Evolutionary conservation across 2,888 invertebrate species (phyloP), one percentile per base, ranked within the genome.

Genomic region (Coelogynopora nodosa): DNA sequence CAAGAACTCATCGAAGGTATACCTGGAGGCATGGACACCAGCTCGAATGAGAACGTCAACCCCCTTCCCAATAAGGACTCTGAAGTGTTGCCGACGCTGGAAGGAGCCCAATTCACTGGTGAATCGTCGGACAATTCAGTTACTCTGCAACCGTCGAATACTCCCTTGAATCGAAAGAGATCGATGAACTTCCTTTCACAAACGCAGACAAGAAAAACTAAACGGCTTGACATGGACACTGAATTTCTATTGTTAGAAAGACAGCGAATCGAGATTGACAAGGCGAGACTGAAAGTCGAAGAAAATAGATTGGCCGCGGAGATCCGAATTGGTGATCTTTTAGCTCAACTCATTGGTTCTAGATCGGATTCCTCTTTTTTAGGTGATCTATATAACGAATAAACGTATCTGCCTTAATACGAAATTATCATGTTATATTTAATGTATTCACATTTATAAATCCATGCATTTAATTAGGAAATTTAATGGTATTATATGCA

Each of bases 41-140:
- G 74, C 74, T 74, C 23, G 74, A 74, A 74, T 10, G 74, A 74
- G 74, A 74, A 74, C 74, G 23, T 74, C 74, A 74, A 74, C 74
- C 74, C 74, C 74, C 74, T 74, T 74, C 74, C 74, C 74, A 26
- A 74, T 74, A 74, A 74, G 74, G 74, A 74, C 74, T n/a, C 74
- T 74, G 74, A 74, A 74, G 74, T 74, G 74, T 74, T 74, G 74
- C 74, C 74, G 74, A 74, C 74, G 74, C 74, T 74, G 74, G 74
- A 74, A 13, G 27, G 23, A 74, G 74, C 5, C 23, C 74, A 74
- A 74, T 74, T 26, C 74, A 74, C 74, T 23, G 18, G 74, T 74
- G 74, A 74, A 74, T 74, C 74, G 74, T 74, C 74, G 27, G 23
- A 74, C 74, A 74, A 74, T 10, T 26, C 5, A 74, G 2, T 26